Evolutionary conservation across 2,113 vertebrate genomes (phyloP).

Genomic region (Nanorana parkeri): DNA sequence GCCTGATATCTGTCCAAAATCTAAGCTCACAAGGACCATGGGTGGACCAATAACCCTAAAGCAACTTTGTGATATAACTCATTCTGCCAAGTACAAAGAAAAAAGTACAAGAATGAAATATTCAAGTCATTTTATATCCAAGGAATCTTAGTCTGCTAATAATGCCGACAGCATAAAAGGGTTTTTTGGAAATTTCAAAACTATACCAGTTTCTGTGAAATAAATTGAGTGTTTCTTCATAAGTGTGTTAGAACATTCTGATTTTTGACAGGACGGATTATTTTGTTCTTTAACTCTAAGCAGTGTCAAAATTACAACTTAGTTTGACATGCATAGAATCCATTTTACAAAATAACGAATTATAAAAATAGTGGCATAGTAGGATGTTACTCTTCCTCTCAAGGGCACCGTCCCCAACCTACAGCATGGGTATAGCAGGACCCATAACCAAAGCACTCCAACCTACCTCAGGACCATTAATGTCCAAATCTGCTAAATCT

Average conservation of each 20-base stretch:
- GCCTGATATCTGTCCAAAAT: neutral
- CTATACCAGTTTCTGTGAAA: neutral
- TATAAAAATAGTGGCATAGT: no score
- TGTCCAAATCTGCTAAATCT: no score
- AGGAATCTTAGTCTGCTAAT: neutral
- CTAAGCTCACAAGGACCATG: neutral
- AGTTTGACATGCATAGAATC: no score
- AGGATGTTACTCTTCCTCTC: no score
- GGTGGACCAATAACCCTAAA: constrained; percentile 6
- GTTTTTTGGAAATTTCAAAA: neutral
- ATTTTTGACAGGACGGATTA: neutral
- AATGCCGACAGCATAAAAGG: neutral
- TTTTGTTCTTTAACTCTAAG: neutral
- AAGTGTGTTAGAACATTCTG: neutral
- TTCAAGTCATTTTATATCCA: neutral
- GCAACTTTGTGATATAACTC: constrained; percentile 13
- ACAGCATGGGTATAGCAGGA: no score
- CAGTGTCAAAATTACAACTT: no score
- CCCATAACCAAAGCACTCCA: no score
- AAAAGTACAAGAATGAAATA: neutral
- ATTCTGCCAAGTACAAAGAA: neutral
- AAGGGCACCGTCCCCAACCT: no score
- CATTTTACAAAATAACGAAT: no score
- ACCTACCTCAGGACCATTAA: no score
- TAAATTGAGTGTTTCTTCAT: neutral